phyloP scores from a whole-genome alignment of 1,140 invertebrate species.

The Hylaeus volcanicus region DNA sequence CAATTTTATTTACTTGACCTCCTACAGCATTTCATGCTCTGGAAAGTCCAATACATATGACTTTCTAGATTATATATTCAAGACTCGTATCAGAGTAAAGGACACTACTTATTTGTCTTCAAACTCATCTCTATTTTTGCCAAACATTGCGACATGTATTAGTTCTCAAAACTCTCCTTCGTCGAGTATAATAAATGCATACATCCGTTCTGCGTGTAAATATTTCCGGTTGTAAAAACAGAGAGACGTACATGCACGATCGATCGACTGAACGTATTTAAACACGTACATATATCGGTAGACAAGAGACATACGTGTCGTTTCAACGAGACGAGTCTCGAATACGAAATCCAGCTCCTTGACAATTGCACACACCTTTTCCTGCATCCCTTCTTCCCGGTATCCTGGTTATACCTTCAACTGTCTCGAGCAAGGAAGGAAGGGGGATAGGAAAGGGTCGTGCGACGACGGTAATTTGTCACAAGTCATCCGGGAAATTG shows the following conservation, averaged over 20 bases:
- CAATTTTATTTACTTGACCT: no score
- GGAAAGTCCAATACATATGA: no score
- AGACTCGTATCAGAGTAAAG: no score
- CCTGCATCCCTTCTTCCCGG: conserved; percentile 26
- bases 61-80: no score
- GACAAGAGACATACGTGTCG: conserved; percentile 44
- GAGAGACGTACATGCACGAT: background rate
- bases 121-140: no score
- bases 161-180: background rate
- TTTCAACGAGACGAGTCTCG: conserved; percentile 56
- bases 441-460: background rate
- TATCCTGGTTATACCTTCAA: conserved; percentile 13
- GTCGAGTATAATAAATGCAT: background rate
- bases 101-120: no score
- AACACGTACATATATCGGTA: conserved; percentile 20
- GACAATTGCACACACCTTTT: conserved; percentile 34
- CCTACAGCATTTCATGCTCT: no score
- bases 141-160: no score
- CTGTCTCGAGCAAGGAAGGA: conserved; percentile 1
- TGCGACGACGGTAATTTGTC: background rate
- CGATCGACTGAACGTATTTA: conserved; percentile 11
- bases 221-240: background rate
- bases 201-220: background rate
- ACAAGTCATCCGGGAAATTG: background rate
- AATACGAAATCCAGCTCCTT: conserved; percentile 62